Evolutionary conservation across 1,140 invertebrate genomes (phyloP).

Genomic region (Drosophila pachea): DNA sequence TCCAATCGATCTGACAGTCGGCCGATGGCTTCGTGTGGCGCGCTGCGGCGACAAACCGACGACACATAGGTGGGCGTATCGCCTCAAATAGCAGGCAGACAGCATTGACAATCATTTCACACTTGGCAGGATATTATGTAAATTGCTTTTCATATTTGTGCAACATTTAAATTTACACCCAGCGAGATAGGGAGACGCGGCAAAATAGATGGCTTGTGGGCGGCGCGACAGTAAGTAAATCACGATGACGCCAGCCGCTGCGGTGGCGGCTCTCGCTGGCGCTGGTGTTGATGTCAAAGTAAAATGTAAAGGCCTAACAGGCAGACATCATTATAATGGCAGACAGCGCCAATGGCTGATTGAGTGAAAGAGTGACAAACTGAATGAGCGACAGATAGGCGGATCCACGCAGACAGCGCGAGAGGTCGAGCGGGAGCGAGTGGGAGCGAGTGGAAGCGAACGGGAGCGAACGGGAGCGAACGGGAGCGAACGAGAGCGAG

Average conservation of each 20-base stretch:
- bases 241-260: conserved; percentile 42
- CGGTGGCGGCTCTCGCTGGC: conserved; percentile 34
- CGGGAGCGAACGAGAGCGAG: conserved; percentile 10
- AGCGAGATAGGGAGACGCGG: conserved; percentile 14
- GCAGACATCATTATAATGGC: conserved; percentile 70
- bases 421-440: conserved; percentile 12
- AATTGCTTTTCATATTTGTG: conserved; percentile 78
- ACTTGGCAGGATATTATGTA: conserved; percentile 77
- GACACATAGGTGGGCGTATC: background rate
- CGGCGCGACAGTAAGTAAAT: conserved; percentile 57
- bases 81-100: conserved; percentile 33
- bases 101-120: conserved; percentile 77
- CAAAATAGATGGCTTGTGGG: conserved; percentile 27
- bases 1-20: conserved; percentile 17
- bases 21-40: conserved; percentile 1
- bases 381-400: conserved; percentile 20
- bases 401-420: background rate
- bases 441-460: background rate
- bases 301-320: conserved; percentile 60
- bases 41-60: background rate
- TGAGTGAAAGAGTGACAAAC: conserved; percentile 51
- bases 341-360: conserved; percentile 57
- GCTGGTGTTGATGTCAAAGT: conserved; percentile 67
- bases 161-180: conserved; percentile 73
- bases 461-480: too few relatives aligned